Conservation (phyloP, 2,797 vertebrate genomes). For the Mormyrus hasselquistii region DNA sequence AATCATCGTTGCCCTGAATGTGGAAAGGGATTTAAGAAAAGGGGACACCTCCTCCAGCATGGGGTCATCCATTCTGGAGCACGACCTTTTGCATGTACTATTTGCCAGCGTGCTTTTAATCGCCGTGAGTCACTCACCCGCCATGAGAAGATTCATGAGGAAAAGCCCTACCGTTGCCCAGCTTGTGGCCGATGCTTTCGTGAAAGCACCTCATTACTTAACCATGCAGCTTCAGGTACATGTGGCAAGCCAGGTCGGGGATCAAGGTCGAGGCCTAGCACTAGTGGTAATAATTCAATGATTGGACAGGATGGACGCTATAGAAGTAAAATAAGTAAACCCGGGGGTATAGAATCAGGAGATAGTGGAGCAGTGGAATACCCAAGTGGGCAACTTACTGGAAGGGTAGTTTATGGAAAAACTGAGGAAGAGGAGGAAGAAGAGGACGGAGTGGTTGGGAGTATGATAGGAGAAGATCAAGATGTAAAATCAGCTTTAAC, state of each 20-base stretch:
- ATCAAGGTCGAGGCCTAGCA: slow-evolving; percentile 56
- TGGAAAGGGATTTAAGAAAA: slow-evolving; percentile 90
- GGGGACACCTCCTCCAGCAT: slow-evolving; percentile 88
- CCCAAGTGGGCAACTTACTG: slow-evolving; percentile 51
- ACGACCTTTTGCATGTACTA: slow-evolving; percentile 81
- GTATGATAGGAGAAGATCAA: slow-evolving; percentile 64
- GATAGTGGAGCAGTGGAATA: slow-evolving; percentile 56
- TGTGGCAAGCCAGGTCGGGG: slow-evolving; percentile 75
- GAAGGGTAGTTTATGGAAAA: slow-evolving; percentile 66
- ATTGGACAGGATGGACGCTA: slow-evolving; percentile 38
- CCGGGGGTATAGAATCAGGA: slow-evolving; percentile 53
- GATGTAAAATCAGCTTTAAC: slow-evolving; percentile 62
- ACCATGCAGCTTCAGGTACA: slow-evolving; percentile 75
- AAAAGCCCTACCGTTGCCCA: slow-evolving; percentile 83
- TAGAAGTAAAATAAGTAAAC: slow-evolving; percentile 62
- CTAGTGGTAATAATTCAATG: slow-evolving; percentile 51
- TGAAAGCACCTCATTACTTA: slow-evolving; percentile 74
- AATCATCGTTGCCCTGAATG: slow-evolving; percentile 84
- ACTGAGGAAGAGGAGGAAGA: slow-evolving; percentile 53
- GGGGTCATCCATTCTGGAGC: slow-evolving; percentile 85
- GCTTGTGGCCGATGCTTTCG: slow-evolving; percentile 80
- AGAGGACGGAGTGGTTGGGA: slow-evolving; percentile 20
- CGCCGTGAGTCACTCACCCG: slow-evolving; percentile 89
- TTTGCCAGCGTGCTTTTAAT: slow-evolving; percentile 88
- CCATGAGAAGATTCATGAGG: slow-evolving; percentile 89